These are phyloP conservation scores for Meteorus colon DNA, from an alignment of 2,888 invertebrate genomes.

Conservation along the genomic window DNA sequence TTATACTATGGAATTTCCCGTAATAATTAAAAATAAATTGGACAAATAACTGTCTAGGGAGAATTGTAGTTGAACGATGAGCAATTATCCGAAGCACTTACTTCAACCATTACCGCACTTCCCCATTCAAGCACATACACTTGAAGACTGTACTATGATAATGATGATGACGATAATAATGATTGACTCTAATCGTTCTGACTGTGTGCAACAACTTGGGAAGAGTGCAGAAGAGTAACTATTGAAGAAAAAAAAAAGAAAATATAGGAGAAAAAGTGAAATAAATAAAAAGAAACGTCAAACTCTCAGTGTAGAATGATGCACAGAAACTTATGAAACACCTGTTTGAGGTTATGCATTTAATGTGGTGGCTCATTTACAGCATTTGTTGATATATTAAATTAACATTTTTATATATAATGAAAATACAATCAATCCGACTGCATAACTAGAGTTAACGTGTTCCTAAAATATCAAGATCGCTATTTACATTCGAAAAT, in stretches of 20 bases:
- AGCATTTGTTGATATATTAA: no score
- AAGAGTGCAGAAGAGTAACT: not conserved
- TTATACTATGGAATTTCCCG: slow-evolving; percentile 9
- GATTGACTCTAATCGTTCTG: slow-evolving; percentile 24
- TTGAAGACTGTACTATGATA: slow-evolving; percentile 24
- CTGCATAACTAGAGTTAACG: no score
- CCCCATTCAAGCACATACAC: slow-evolving; percentile 14
- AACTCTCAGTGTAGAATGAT: no score
- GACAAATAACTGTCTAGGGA: slow-evolving; percentile 3
- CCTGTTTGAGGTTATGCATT: no score
- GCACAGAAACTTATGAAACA: no score
- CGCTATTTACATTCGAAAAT: no score
- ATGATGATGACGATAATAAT: slow-evolving; percentile 29
- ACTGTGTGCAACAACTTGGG: slow-evolving; percentile 15
- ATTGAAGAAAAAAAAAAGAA: not conserved
- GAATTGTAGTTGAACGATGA: slow-evolving; percentile 21
- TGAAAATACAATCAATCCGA: no score
- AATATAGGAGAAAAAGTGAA: not conserved
- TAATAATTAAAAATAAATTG: slow-evolving; percentile 21
- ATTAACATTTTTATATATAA: no score
- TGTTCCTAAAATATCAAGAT: no score
- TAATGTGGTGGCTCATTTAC: no score
- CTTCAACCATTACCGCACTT: slow-evolving; percentile 28
- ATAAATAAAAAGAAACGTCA: not conserved
- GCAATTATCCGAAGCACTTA: slow-evolving; percentile 27